Conservation (phyloP, 2,113 vertebrate genomes). For the Amphilophus citrinellus region DNA sequence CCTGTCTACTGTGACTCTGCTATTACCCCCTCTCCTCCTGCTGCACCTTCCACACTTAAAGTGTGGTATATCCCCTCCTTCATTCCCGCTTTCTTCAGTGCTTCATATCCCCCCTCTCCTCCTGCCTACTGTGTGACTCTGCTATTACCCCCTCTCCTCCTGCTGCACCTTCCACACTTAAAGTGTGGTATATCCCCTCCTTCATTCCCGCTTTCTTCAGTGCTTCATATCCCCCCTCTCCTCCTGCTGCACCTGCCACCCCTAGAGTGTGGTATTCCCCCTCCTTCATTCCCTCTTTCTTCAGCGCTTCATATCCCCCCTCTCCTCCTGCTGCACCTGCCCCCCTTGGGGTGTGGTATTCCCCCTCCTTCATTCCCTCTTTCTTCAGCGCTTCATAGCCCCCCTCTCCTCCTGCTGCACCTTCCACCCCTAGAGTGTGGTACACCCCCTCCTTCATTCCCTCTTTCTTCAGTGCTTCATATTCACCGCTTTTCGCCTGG, state of each 20-base stretch:
- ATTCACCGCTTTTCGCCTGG: constrained; percentile 8
- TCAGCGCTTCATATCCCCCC: constrained; percentile 24
- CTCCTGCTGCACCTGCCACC: background rate
- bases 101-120: background rate
- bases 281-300: constrained; percentile 5
- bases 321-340: background rate
- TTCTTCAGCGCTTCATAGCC: constrained; percentile 6
- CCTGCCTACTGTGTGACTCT: background rate
- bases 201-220: constrained; percentile 23
- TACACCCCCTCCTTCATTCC: background rate
- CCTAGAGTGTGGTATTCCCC: background rate
- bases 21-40: background rate
- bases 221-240: constrained; percentile 11
- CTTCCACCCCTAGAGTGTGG: background rate
- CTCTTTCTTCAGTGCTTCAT: constrained; percentile 40
- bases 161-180: background rate
- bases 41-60: background rate
- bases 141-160: background rate
- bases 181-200: background rate
- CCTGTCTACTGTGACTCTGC: background rate
- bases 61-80: constrained; percentile 1
- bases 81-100: constrained; percentile 23
- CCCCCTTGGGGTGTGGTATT: background rate
- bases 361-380: background rate
- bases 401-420: accelerated